phyloP scores from a whole-genome alignment of 2,797 vertebrate genomes.

The Karalla daura region DNA sequence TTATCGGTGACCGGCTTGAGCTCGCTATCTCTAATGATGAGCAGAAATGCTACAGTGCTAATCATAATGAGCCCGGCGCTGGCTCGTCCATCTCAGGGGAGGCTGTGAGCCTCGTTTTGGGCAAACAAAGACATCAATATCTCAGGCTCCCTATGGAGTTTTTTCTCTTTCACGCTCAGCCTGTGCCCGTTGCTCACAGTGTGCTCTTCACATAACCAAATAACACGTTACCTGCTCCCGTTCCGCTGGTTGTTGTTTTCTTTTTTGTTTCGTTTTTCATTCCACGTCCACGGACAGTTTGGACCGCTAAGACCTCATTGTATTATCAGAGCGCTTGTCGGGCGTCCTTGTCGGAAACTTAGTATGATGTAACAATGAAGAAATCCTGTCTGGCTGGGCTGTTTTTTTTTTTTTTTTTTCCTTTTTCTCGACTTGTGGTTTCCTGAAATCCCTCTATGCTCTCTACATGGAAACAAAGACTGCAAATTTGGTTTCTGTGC shows the following conservation, averaged over 20 bases:
- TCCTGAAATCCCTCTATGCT: slow-evolving; percentile 47
- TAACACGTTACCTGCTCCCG: slow-evolving; percentile 22
- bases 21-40: slow-evolving; percentile 42
- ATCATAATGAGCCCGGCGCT: slow-evolving; percentile 58
- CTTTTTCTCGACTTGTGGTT: slow-evolving; percentile 43
- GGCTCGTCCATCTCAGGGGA: slow-evolving; percentile 39
- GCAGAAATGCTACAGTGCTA: slow-evolving; percentile 48
- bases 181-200: slow-evolving; percentile 21
- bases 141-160: slow-evolving; percentile 40
- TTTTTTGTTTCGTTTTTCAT: slow-evolving; percentile 32
- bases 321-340: slow-evolving; percentile 10
- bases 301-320: not conserved
- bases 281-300: not conserved
- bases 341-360: slow-evolving; percentile 13
- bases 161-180: slow-evolving; percentile 35
- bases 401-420: slow-evolving; percentile 14
- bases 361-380: slow-evolving; percentile 41
- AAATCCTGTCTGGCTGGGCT: slow-evolving; percentile 33
- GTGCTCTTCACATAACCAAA: slow-evolving; percentile 34
- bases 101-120: slow-evolving; percentile 42
- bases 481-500: slow-evolving; percentile 52
- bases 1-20: slow-evolving; percentile 37
- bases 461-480: slow-evolving; percentile 45
- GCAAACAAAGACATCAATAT: slow-evolving; percentile 61
- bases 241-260: not conserved